These are phyloP conservation scores for Phalera bucephala DNA, from an alignment of 2,888 invertebrate species.

Conservation along the genomic window DNA sequence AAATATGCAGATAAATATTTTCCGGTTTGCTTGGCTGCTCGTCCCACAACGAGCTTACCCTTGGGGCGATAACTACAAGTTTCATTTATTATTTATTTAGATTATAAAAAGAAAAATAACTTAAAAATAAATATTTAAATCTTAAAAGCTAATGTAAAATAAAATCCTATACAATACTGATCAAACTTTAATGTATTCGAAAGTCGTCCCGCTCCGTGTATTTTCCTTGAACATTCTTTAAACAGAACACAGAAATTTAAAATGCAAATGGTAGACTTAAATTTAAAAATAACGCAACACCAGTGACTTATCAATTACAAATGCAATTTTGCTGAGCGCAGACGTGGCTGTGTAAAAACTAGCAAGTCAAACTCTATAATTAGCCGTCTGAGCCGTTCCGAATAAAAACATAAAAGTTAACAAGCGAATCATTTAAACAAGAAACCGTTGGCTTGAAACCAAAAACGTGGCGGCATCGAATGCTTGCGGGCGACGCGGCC, in stretches of 20 bases:
- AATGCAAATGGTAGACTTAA: constrained; percentile 15
- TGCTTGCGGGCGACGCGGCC: constrained; percentile 34
- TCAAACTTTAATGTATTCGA: no score
- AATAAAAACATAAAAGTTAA: constrained; percentile 58
- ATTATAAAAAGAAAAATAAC: no score
- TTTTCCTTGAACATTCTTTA: no score
- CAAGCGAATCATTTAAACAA: constrained; percentile 65
- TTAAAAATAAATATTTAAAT: no score
- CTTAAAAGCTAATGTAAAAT: no score
- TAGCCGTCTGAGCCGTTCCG: constrained; percentile 24
- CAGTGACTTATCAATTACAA: constrained; percentile 23
- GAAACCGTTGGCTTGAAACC: constrained; percentile 68
- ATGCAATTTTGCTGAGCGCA: constrained; percentile 12
- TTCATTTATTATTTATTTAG: no score
- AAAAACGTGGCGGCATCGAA: constrained; percentile 56
- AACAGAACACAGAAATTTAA: constrained; percentile 15
- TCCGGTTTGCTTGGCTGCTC: no score
- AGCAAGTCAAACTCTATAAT: constrained; percentile 30
- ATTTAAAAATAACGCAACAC: constrained; percentile 11
- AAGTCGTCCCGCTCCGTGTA: no score
- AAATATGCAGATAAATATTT: no score
- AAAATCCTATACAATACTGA: no score
- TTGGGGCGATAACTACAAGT: no score
- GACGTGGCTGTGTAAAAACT: constrained; percentile 10
- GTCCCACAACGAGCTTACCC: no score